These are phyloP conservation scores for Eremophila alpestris DNA, from an alignment of 2,797 vertebrate genomes.

Conservation along the genomic window DNA sequence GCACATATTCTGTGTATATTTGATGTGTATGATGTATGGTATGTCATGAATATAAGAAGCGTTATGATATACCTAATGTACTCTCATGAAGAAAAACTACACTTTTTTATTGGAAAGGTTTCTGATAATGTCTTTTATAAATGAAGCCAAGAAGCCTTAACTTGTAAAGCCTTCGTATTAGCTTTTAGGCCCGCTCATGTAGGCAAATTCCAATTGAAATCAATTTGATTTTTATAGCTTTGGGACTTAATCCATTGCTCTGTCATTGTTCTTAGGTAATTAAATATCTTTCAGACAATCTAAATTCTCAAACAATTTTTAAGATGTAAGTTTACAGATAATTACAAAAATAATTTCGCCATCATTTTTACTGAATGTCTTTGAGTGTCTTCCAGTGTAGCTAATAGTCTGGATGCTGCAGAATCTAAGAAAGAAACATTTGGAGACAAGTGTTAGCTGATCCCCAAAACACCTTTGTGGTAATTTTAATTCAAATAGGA, in stretches of 20 bases:
- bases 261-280: background rate
- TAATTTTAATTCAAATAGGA: slow-evolving; percentile 34
- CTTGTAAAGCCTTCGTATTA: background rate
- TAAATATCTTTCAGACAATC: background rate
- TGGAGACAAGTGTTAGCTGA: slow-evolving; percentile 30
- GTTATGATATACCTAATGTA: slow-evolving; percentile 20
- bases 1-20: slow-evolving; percentile 49
- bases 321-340: background rate
- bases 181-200: background rate
- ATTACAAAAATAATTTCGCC: slow-evolving; percentile 20
- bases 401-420: slow-evolving; percentile 21
- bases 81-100: slow-evolving; percentile 34
- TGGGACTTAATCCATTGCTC: background rate
- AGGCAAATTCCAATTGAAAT: background rate
- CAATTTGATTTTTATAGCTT: background rate
- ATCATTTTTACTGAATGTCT: slow-evolving; percentile 35
- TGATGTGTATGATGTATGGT: background rate
- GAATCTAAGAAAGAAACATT: slow-evolving; percentile 16
- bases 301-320: background rate
- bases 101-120: slow-evolving; percentile 9
- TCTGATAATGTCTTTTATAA: slow-evolving; percentile 42
- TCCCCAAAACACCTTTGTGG: slow-evolving; percentile 7
- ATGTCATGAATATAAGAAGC: slow-evolving; percentile 36
- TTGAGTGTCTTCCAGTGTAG: background rate
- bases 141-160: background rate